Percentiles rank a stretch among this genome's conserved stretches.
Evolutionary conservation across 1,140 invertebrate species (phyloP).

Genomic region (Zaprionus taronus): DNA sequence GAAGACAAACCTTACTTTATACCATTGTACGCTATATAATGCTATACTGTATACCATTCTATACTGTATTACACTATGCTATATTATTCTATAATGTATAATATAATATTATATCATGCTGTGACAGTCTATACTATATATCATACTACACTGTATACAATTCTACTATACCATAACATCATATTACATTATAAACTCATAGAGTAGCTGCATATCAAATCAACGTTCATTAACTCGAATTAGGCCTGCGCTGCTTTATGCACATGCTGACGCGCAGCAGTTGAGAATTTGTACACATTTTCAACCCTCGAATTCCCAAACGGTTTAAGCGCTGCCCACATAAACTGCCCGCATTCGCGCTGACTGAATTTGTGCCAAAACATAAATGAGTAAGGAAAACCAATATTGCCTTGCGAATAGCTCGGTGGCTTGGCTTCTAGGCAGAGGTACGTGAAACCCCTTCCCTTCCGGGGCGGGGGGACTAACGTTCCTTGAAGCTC

Average conservation of each 20-base stretch:
- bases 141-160: too few species aligned
- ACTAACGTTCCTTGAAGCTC: slow-evolving; percentile 62
- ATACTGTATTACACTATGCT: too few species aligned
- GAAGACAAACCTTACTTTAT: neutral
- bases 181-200: neutral
- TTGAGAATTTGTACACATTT: slow-evolving; percentile 28
- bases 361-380: slow-evolving; percentile 67
- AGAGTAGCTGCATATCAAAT: neutral
- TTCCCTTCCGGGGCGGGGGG: neutral
- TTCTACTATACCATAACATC: neutral
- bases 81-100: too few species aligned
- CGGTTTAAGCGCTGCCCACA: slow-evolving; percentile 35
- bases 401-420: slow-evolving; percentile 77
- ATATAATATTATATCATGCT: too few species aligned
- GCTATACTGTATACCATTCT: neutral
- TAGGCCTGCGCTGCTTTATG: slow-evolving; percentile 27
- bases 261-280: neutral
- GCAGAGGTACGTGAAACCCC: slow-evolving; percentile 52
- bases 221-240: slow-evolving; percentile 60
- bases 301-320: slow-evolving; percentile 56
- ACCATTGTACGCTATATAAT: neutral
- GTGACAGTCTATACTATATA: too few species aligned
- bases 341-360: neutral
- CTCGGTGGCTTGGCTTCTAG: slow-evolving; percentile 80
- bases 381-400: slow-evolving; percentile 84